Percentiles rank a stretch among this genome's conserved stretches.
Evolutionary conservation across 2,797 vertebrate species (phyloP).

Genomic region (Bovichtus variegatus): DNA sequence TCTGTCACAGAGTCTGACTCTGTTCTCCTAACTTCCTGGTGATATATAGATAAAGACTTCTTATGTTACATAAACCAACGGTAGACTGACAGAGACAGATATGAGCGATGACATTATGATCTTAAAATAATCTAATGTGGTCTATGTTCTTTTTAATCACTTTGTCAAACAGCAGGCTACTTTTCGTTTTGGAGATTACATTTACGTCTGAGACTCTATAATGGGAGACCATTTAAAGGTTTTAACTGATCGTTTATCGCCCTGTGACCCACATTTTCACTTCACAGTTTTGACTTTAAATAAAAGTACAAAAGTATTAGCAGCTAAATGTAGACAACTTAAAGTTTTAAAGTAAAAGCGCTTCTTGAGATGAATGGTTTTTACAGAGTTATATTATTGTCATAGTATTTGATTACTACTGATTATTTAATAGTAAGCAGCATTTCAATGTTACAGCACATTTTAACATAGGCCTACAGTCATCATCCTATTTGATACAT

Average conservation of each 20-base stretch:
- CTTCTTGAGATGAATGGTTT: too few species aligned
- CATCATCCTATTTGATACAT: not conserved
- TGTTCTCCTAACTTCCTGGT: not conserved
- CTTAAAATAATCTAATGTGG: not conserved
- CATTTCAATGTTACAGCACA: not conserved
- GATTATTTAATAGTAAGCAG: not conserved
- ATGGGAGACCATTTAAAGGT: not conserved
- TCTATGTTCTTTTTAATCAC: not conserved
- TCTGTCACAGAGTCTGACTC: not conserved
- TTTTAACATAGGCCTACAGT: not conserved
- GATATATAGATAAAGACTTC: not conserved
- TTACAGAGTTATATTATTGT: not conserved
- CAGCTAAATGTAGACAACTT: too few species aligned
- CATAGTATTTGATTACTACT: not conserved
- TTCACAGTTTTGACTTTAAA: not conserved
- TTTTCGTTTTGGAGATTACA: not conserved
- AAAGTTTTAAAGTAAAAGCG: too few species aligned
- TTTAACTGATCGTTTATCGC: not conserved
- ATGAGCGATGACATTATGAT: not conserved
- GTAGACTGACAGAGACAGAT: not conserved
- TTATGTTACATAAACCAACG: not conserved
- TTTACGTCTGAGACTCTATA: too few species aligned
- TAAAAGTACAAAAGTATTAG: too few species aligned
- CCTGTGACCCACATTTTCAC: not conserved
- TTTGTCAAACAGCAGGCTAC: not conserved